Evolutionary conservation across 2,113 vertebrate species (phyloP), one percentile per base, ranked within the genome.

Genomic region (Miniopterus natalensis): DNA sequence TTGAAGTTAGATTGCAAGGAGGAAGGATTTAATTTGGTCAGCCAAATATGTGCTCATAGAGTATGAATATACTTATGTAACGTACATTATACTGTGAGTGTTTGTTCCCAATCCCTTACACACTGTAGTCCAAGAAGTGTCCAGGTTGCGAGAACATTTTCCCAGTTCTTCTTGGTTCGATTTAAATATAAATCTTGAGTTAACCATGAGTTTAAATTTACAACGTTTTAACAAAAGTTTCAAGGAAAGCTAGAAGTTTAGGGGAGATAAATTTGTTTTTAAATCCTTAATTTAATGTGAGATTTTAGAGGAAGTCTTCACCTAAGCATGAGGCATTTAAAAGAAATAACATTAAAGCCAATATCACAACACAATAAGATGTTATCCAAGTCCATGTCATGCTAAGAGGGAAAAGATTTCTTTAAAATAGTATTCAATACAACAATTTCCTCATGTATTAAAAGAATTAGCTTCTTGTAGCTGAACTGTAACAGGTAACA

Each of bases 81-180:
- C 27, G 78, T 78, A 21, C 9, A 83, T 92, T 94, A 85, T 85
- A 59, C 63, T 63, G 4, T 75, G 40, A 65, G 20, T 85, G 3
- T 85, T 94, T 92, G 21, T 91, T 81, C 14, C 9, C 7, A 93
- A 45, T 57, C 11, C 4, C 10, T 92, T 92, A 85, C 9, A 92
- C 7, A 5, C 2, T 74, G 23, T 49, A 15, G 57, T 90, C 4
- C 2, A 78, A 18, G 27, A 90, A 92, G 17, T 80, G 1, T 91
- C 53, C 61, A 81, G 27, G 68, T 68, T 85, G 1, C 73, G 83
- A 77, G 61, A 96, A 92, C 3, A 95, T 89, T 77, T 80, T 88
- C 53, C 92, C 45, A 36, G 15, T 94, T 94, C 18, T 31, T 65
- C n/a, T 84, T 95, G 40, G 4, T 90, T 96, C 92, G 40, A 77